Conservation (phyloP, 1,140 invertebrate genomes). For the Theocolax elegans region DNA sequence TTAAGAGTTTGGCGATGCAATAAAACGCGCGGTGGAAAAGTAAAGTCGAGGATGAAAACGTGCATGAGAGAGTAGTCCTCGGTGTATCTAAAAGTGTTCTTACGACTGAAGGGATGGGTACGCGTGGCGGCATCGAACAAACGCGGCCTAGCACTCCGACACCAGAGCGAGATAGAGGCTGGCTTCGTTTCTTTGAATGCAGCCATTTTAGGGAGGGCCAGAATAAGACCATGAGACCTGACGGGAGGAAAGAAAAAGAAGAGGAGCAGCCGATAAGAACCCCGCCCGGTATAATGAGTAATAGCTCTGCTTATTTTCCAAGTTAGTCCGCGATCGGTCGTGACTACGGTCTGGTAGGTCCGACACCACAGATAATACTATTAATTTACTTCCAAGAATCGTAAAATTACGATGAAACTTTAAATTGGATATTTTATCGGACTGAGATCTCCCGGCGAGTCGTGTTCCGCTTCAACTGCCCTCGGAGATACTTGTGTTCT, state of each 20-base stretch:
- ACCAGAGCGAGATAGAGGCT: too few relatives aligned
- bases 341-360: constrained; percentile 14
- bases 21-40: constrained; percentile 23
- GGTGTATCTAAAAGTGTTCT: too few relatives aligned
- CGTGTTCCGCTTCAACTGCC: not conserved
- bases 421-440: constrained; percentile 66
- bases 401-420: constrained; percentile 66
- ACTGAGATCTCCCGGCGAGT: not conserved
- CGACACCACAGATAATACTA: constrained; percentile 59
- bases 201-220: constrained; percentile 14
- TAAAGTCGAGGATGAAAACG: constrained; percentile 20
- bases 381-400: constrained; percentile 65
- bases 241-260: constrained; percentile 8
- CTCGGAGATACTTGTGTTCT: not conserved
- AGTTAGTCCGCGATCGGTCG: constrained; percentile 45
- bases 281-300: constrained; percentile 52
- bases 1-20: constrained; percentile 39
- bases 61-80: too few relatives aligned
- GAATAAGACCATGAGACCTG: constrained; percentile 26
- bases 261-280: constrained; percentile 45
- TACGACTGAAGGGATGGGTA: too few relatives aligned
- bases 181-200: constrained; percentile 29
- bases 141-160: too few relatives aligned
- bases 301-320: constrained; percentile 59
- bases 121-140: too few relatives aligned